These are phyloP conservation scores for Tridacna crocea DNA, from an alignment of 2,888 invertebrate genomes.

Conservation along the genomic window DNA sequence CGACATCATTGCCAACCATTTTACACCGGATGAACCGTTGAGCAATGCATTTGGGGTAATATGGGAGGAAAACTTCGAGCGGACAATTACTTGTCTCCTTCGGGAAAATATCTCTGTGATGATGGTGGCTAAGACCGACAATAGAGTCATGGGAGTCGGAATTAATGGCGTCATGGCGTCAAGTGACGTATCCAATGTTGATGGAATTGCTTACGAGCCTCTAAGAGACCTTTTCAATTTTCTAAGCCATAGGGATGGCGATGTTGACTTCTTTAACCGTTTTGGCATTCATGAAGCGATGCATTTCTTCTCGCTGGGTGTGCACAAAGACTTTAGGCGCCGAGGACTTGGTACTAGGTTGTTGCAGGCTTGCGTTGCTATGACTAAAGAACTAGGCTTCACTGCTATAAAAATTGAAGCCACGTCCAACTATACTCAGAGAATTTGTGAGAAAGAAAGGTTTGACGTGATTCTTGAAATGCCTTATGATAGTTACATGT, in stretches of 20 bases:
- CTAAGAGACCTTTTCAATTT: slow-evolving; percentile 43
- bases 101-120: slow-evolving; percentile 46
- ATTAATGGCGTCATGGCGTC: slow-evolving; percentile 40
- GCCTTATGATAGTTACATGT: slow-evolving; percentile 48
- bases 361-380: slow-evolving; percentile 44
- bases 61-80: slow-evolving; percentile 50
- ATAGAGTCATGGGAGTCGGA: slow-evolving; percentile 54
- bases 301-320: slow-evolving; percentile 56
- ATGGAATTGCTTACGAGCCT: slow-evolving; percentile 36
- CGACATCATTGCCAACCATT: slow-evolving; percentile 54
- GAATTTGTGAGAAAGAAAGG: slow-evolving; percentile 49
- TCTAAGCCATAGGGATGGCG: slow-evolving; percentile 41
- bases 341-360: slow-evolving; percentile 51
- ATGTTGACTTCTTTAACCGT: slow-evolving; percentile 40
- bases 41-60: slow-evolving; percentile 47
- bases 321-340: slow-evolving; percentile 51
- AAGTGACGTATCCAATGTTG: slow-evolving; percentile 16
- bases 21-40: slow-evolving; percentile 56
- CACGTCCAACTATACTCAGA: slow-evolving; percentile 57
- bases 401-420: slow-evolving; percentile 54
- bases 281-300: slow-evolving; percentile 43
- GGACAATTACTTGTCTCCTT: slow-evolving; percentile 26
- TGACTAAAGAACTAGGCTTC: slow-evolving; percentile 50
- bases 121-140: slow-evolving; percentile 45
- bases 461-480: slow-evolving; percentile 45